Evolutionary conservation across 2,797 vertebrate genomes (phyloP).

Genomic region (Gymnocypris eckloni): DNA sequence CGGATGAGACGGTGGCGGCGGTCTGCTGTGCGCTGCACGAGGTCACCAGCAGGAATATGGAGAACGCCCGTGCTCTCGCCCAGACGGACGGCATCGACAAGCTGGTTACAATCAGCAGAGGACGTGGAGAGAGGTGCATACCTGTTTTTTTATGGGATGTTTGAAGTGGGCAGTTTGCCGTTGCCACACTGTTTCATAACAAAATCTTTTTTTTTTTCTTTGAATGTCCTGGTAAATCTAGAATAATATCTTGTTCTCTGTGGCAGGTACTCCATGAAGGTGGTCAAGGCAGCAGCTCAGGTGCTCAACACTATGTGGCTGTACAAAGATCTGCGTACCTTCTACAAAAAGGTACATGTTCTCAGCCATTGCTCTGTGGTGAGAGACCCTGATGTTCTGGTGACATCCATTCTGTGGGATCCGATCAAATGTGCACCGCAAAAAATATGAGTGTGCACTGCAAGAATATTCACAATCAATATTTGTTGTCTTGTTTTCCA

Average conservation of each 20-base stretch:
- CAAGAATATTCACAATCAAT: background rate
- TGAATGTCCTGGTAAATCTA: background rate
- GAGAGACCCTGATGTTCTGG: background rate
- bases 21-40: slow-evolving; percentile 97
- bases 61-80: slow-evolving; percentile 94
- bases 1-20: slow-evolving; percentile 92
- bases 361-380: background rate
- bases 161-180: background rate
- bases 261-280: slow-evolving; percentile 92
- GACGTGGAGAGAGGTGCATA: slow-evolving; percentile 91
- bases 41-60: slow-evolving; percentile 98
- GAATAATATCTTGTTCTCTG: slow-evolving; percentile 16
- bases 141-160: background rate
- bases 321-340: slow-evolving; percentile 94
- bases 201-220: background rate
- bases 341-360: slow-evolving; percentile 94
- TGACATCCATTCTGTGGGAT: background rate
- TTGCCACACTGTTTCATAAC: background rate
- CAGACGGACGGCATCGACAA: slow-evolving; percentile 95
- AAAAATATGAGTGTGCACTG: background rate
- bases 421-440: background rate
- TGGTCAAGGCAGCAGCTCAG: slow-evolving; percentile 96
- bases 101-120: slow-evolving; percentile 96
- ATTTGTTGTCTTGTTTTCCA: background rate
- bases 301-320: slow-evolving; percentile 98